Percentiles rank a stretch among this genome's conserved stretches.
Evolutionary conservation across 1,140 invertebrate species (phyloP).

Genomic region (Asobara japonica): DNA sequence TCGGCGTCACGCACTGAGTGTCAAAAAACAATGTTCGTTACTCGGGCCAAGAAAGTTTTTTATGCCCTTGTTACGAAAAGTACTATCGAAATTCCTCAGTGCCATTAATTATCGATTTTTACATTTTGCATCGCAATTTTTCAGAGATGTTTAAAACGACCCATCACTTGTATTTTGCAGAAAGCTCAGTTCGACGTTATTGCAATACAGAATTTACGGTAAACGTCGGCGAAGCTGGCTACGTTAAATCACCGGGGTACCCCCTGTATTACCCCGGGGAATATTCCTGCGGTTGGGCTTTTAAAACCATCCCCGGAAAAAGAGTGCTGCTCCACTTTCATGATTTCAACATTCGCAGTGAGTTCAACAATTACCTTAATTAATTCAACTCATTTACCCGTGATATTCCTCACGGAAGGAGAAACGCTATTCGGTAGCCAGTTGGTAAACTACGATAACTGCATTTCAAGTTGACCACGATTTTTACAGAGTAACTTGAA

Average conservation of each 20-base stretch:
- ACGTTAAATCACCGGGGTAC: slow-evolving; percentile 60
- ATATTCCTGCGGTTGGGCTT: slow-evolving; percentile 61
- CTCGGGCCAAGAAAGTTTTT: no score
- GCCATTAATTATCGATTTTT: slow-evolving; percentile 15
- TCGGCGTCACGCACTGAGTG: no score
- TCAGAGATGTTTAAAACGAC: no score
- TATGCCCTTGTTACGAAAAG: no score
- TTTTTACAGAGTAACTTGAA: no score
- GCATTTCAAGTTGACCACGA: no score
- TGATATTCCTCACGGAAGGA: no score
- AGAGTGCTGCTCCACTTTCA: slow-evolving; percentile 60
- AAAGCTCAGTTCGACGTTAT: slow-evolving; percentile 56
- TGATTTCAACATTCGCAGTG: slow-evolving; percentile 62
- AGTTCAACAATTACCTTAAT: slow-evolving; percentile 29
- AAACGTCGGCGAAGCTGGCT: slow-evolving; percentile 51
- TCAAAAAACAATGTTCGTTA: no score
- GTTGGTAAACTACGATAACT: no score
- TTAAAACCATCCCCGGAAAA: slow-evolving; percentile 56
- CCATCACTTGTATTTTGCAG: slow-evolving; percentile 48
- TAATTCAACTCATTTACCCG: slow-evolving; percentile 11
- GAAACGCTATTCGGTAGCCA: no score
- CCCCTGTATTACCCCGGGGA: slow-evolving; percentile 58
- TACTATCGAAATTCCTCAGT: no score
- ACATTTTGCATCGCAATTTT: no score
- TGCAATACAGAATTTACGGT: slow-evolving; percentile 59